These are phyloP conservation scores for Chionis minor DNA, from an alignment of 2,113 vertebrate genomes.

Conservation along the genomic window DNA sequence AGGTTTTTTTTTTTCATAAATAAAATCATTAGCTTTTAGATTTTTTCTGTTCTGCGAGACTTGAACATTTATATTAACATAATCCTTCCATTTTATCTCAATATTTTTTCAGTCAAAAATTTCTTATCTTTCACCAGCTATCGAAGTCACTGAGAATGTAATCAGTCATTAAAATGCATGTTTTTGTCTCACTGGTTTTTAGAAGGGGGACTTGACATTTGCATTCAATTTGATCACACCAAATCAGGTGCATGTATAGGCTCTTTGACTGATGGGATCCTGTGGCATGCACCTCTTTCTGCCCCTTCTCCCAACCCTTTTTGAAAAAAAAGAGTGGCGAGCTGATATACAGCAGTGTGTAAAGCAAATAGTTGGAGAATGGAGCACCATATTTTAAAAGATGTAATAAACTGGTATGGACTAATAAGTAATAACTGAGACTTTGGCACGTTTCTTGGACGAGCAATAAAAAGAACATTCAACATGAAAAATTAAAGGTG, in stretches of 20 bases:
- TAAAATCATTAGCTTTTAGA: neutral
- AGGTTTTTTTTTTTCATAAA: neutral
- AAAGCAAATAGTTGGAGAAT: conserved; percentile 21
- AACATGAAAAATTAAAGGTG: conserved; percentile 75
- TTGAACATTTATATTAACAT: neutral
- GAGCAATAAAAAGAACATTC: conserved; percentile 72
- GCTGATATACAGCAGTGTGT: neutral
- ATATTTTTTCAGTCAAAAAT: neutral
- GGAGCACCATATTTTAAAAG: conserved; percentile 46
- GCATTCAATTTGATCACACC: neutral
- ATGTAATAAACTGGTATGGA: conserved; percentile 52
- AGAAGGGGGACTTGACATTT: neutral
- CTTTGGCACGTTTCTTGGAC: conserved; percentile 54
- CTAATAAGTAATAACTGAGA: conserved; percentile 66
- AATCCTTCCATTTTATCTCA: neutral
- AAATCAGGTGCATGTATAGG: neutral
- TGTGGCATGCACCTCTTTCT: neutral
- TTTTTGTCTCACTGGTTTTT: neutral
- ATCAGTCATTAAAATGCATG: neutral
- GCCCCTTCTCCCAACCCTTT: neutral
- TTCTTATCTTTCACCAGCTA: neutral
- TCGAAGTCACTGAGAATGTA: neutral
- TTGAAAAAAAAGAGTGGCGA: neutral
- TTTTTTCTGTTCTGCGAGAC: neutral
- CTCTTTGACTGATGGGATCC: neutral